Evolutionary conservation across 37 sponge, comb jelly and placozoan species (phyloP), one percentile per base, ranked within the genome.

Genomic region (Amphimedon queenslandica): DNA sequence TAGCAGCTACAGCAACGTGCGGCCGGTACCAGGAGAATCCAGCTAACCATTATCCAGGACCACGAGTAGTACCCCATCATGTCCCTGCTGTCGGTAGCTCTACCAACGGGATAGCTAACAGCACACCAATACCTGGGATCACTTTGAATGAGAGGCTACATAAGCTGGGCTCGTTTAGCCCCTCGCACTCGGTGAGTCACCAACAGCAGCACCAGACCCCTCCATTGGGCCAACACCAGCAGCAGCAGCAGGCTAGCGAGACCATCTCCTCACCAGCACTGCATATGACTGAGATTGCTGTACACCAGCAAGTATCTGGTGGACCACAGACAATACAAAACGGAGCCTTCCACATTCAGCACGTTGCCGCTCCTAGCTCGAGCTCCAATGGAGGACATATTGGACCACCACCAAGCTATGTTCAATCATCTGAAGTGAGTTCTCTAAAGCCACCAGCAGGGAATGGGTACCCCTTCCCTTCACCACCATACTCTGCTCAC

Each of bases 401-500:
- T 47, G 8, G 13, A 18, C 13, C 53, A 47, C 53, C 53, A 47
- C 53, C 53, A 47, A 47, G 53, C 13, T n/a, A n/a, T n/a, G n/a
- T n/a, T n/a, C n/a, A n/a, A n/a, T n/a, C n/a, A n/a, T n/a, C n/a
- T n/a, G n/a, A n/a, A n/a, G n/a, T n/a, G n/a, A n/a, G n/a, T n/a
- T n/a, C n/a, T n/a, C n/a, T n/a, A n/a, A n/a, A n/a, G n/a, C n/a
- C n/a, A n/a, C n/a, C n/a, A n/a, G n/a, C n/a, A n/a, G n/a, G n/a
- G n/a, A n/a, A n/a, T n/a, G n/a, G n/a, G n/a, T 47, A 47, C 13
- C 53, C 77, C 5, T 76, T 76, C 32, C 77, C 66, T 40, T 82
- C 83, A 35, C 76, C 83, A 27, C 83, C 83, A 13, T 82, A 82
- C 37, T 67, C 83, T 6, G 76, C 83, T 39, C 70, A 67, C 35